These are phyloP conservation scores for Rhingia campestris DNA, from an alignment of 2,888 invertebrate species.

Conservation along the genomic window DNA sequence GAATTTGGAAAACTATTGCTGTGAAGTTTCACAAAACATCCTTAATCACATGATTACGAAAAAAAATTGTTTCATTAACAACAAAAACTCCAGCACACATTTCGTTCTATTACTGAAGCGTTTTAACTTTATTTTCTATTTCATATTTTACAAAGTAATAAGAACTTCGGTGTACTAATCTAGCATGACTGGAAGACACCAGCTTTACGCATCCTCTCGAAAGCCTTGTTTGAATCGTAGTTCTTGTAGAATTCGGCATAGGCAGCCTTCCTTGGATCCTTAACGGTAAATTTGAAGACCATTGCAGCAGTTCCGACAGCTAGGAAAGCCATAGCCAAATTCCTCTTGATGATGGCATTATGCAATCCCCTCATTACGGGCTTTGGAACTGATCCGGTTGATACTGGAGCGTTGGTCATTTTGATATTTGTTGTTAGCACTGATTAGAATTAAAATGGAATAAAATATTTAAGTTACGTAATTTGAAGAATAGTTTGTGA, in stretches of 20 bases:
- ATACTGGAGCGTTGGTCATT: slow-evolving; percentile 80
- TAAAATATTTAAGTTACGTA: slow-evolving; percentile 40
- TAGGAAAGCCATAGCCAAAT: slow-evolving; percentile 84
- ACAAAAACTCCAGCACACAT: not conserved
- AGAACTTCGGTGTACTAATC: slow-evolving; percentile 25
- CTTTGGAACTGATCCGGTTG: slow-evolving; percentile 81
- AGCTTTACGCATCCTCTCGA: slow-evolving; percentile 82
- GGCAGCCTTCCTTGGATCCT: slow-evolving; percentile 84
- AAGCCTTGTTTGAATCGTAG: slow-evolving; percentile 82
- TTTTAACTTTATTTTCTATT: slow-evolving; percentile 32
- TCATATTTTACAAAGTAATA: slow-evolving; percentile 36
- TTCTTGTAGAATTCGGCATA: slow-evolving; percentile 89
- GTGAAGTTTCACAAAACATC: no score
- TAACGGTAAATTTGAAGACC: slow-evolving; percentile 83
- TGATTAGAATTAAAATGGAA: slow-evolving; percentile 39
- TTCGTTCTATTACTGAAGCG: slow-evolving; percentile 22
- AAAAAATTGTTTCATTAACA: not conserved
- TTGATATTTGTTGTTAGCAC: slow-evolving; percentile 36
- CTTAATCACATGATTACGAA: no score
- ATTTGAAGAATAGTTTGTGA: slow-evolving; percentile 9
- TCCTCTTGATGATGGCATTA: slow-evolving; percentile 85
- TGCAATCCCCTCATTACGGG: slow-evolving; percentile 89
- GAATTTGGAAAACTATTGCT: no score
- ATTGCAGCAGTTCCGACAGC: slow-evolving; percentile 83
- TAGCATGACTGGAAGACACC: slow-evolving; percentile 83